Evolutionary conservation across 1,140 invertebrate genomes (phyloP), one percentile per base, ranked within the genome.

Genomic region (Drosophila setifemur): DNA sequence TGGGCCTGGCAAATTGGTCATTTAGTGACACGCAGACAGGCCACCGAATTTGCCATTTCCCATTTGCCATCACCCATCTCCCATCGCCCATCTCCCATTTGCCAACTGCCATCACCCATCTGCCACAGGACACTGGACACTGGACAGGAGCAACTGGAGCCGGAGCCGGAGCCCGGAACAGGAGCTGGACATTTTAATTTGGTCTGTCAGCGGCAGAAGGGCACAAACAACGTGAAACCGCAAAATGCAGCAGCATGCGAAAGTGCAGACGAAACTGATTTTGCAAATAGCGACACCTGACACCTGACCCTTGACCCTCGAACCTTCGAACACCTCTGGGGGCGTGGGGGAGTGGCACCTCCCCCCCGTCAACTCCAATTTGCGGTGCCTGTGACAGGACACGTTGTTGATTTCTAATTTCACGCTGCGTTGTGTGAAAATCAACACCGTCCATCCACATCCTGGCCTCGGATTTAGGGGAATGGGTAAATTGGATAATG

Each of bases 391-490:
- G 55, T 55, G 45, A 70, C 55, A 77, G 55, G 55, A 77, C 79
- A 67, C 42, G 70, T 73, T 79, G 79, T 75, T 83, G 79, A 86
- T 75, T 86, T 86, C 81, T 86, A 86, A 86, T 86, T 86, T 86
- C 81, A 86, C 81, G 81, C 82, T 81, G 72, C 73, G 82, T 70
- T 75, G 81, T 86, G 81, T 81, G 81, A 86, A 86, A 86, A 81
- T 85, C 82, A 81, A 85, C 81, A 86, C 81, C 72, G 67, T 73
- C 43, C 66, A 72, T 73, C 64, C 25, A n/a, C 54, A 21, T 14
- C n/a, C 1, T 0, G 4, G 7, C 11, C 1, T 33, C 3, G 31
- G 2, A 12, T 14, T 12, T 11, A 4, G 19, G n/a, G 40, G 9
- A 25, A 9, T 1, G 19, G 19, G 4, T 1, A 9, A 23, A 9